These are phyloP conservation scores for Anticlea derivata DNA, from an alignment of 2,888 invertebrate species.

Conservation along the genomic window DNA sequence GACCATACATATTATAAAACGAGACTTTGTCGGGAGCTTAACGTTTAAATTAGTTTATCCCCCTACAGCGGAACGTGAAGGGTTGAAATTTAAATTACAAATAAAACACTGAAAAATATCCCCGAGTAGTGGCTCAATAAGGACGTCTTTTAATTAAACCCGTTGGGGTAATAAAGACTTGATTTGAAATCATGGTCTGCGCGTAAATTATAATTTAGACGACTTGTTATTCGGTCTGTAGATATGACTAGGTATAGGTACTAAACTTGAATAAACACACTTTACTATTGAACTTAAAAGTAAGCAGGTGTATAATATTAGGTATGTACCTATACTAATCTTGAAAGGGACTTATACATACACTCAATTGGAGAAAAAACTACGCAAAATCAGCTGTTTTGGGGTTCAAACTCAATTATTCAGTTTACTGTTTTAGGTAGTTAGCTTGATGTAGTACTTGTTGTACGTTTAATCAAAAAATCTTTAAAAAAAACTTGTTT, in stretches of 20 bases:
- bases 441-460: no score
- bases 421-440: no score
- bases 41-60: conserved; percentile 83
- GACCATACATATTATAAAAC: conserved; percentile 76
- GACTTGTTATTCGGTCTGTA: no score
- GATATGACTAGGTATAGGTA: no score
- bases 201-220: conserved; percentile 45
- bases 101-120: conserved; percentile 84
- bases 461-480: no score
- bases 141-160: conserved; percentile 82
- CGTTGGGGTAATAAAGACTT: conserved; percentile 78
- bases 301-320: not conserved
- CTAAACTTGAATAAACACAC: no score
- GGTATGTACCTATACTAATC: not conserved
- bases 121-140: conserved; percentile 81
- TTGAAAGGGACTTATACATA: no score
- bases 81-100: conserved; percentile 85
- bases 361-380: no score
- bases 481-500: no score
- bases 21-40: conserved; percentile 78
- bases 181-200: conserved; percentile 63
- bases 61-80: conserved; percentile 76
- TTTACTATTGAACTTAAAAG: no score
- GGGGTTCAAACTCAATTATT: no score
- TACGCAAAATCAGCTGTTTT: no score